A percentile compares a stretch with the other conserved stretches of the same genome.
These are phyloP conservation scores for Bradypus variegatus DNA, from an alignment of 2,797 vertebrate genomes.

Conservation along the genomic window DNA sequence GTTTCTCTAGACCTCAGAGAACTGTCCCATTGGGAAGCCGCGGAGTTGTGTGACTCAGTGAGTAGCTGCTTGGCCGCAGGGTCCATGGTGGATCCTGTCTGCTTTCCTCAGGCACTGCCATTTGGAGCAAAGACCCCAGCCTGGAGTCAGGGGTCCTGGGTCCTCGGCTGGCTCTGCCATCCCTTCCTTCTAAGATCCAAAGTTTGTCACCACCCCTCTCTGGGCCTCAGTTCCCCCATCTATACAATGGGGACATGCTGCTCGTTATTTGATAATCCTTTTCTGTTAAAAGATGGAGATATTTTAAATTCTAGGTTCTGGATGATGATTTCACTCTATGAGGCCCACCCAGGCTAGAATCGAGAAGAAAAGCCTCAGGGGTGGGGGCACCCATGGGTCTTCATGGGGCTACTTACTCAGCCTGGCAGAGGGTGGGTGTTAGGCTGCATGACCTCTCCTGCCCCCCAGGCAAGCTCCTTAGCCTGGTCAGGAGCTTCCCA, in stretches of 20 bases:
- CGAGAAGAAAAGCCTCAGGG: not conserved
- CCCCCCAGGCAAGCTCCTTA: not conserved
- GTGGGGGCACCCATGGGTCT: not conserved
- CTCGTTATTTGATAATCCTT: not conserved
- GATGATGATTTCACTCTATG: not conserved
- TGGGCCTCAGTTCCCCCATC: not conserved
- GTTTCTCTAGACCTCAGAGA: not conserved
- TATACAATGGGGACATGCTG: not conserved
- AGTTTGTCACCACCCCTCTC: not conserved
- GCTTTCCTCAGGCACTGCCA: not conserved
- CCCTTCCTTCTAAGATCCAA: not conserved
- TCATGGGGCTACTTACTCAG: not conserved
- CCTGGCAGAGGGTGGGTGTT: not conserved
- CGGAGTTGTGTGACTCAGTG: not conserved
- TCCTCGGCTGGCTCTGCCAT: not conserved
- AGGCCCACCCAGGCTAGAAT: not conserved
- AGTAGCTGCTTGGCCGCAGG: not conserved
- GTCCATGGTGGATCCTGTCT: not conserved
- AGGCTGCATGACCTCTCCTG: not conserved
- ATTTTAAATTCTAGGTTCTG: constrained; percentile 6
- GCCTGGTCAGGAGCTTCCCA: not conserved
- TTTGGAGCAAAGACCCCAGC: not conserved
- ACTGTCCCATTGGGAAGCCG: not conserved
- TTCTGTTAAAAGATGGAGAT: not conserved
- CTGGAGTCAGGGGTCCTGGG: not conserved